Base-by-base conservation (phyloP, 2,113 vertebrate species). In the Jacana jacana region DNA sequence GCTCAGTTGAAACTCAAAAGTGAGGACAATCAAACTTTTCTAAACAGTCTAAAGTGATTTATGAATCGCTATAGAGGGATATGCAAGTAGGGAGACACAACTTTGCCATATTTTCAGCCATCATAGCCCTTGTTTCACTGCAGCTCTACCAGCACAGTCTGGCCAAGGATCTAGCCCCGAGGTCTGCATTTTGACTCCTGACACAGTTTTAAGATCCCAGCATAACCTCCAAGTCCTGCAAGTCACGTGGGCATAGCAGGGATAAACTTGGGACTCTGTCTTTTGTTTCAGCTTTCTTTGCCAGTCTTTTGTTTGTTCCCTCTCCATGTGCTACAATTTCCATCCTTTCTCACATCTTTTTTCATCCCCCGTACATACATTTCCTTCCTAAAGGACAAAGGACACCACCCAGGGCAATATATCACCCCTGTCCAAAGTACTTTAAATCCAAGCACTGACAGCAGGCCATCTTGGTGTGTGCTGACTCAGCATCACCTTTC, bases 401-500 rank as follows among this genome's bases (percentile, higher is more conserved):
- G 83, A 76, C 79, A 88, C 51, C 24, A 72, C 61, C 40, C 37
- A 65, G 61, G 66, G 51, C 79, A 88, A 85, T 86, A 19, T 58
- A 90, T 72, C 76, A 81, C 88, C 68, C 49, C 49, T 37, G 65
- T 42, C 81, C 91, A 89, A 95, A 88, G 55, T 39, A 88, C 35
- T 73, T 65, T 65, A 91, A 88, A 81, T 70, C 49, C 1, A 0
- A 80, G 85, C 0, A 0, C 91, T 95, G 91, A 97, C 91, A 90
- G 96, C 78, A 93, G 80, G 90, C 90, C 91, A 75, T 25, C 44
- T 70, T 49, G 42, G 72, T 92, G 91, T 46, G 57, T 84, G 95
- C 97, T 68, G 84, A 96, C 78, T 95, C 95, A 93, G 95, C 60
- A 51, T 57, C 69, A 91, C 71, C 94, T 68, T 91, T 52, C 95